A percentile compares a stretch with the other conserved stretches of the same genome.
Conservation (phyloP, 2,113 vertebrate species). For the Oreochromis aureus region DNA sequence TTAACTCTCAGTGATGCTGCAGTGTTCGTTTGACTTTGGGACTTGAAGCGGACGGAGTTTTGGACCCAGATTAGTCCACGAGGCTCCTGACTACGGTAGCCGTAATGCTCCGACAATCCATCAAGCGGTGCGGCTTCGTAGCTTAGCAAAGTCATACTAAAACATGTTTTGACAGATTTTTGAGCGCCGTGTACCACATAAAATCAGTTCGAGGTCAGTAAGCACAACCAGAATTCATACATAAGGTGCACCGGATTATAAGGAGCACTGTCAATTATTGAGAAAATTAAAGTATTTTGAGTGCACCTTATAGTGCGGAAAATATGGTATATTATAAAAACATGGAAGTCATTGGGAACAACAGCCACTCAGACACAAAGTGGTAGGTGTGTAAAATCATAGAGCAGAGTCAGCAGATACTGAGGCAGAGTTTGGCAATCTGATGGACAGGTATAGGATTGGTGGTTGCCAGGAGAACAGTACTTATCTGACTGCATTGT, state of each 20-base stretch:
- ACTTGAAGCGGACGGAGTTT: accelerated
- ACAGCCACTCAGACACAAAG: neutral
- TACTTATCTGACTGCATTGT: neutral
- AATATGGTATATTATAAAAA: no score
- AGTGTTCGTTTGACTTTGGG: neutral
- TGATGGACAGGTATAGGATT: neutral
- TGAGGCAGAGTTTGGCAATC: neutral
- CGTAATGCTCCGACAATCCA: accelerated
- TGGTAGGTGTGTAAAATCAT: neutral
- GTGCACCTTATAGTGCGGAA: no score
- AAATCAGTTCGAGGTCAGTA: neutral
- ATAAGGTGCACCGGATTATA: neutral
- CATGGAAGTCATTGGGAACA: no score
- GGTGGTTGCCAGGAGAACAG: neutral
- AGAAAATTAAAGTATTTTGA: no score
- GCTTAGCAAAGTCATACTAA: neutral
- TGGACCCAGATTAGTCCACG: neutral
- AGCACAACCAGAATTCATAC: neutral
- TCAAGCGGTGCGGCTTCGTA: neutral
- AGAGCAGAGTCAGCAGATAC: neutral
- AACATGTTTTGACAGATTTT: neutral
- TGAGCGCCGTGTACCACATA: neutral
- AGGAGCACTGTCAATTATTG: neutral
- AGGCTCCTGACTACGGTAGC: neutral
- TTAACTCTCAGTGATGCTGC: no score